phyloP scores from a whole-genome alignment of 2,113 vertebrate genomes.

The Pomatostomus ruficeps region DNA sequence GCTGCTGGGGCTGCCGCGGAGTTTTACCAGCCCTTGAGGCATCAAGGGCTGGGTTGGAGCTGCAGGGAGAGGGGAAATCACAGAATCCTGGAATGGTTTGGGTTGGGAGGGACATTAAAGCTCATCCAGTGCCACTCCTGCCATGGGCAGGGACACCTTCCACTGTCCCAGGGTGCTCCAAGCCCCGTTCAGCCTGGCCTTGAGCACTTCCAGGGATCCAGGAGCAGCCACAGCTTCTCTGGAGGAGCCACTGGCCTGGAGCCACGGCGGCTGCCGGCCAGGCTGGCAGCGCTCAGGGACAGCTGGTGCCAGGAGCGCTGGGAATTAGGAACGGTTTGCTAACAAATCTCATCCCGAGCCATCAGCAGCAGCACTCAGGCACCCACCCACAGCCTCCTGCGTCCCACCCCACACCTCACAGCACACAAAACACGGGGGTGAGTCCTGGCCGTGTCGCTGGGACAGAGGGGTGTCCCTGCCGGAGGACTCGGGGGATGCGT shows the following conservation, averaged over 20 bases:
- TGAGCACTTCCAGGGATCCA: background rate
- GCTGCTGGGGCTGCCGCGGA: no score
- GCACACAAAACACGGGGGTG: background rate
- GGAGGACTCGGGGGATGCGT: accelerated
- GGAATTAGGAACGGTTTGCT: slow-evolving; percentile 6
- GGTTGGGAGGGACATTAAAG: background rate
- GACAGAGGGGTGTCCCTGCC: background rate
- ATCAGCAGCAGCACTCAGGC: background rate
- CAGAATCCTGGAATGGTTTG: background rate
- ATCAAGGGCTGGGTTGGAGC: background rate
- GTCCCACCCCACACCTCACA: background rate
- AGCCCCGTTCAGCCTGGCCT: accelerated
- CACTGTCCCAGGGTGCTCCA: accelerated
- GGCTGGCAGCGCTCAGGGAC: background rate
- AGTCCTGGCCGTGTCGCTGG: background rate
- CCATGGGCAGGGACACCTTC: background rate
- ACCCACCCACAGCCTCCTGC: background rate
- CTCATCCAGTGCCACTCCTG: background rate
- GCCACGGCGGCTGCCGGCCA: background rate
- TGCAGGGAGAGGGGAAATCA: background rate
- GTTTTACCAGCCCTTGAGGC: no score
- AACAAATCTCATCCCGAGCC: background rate
- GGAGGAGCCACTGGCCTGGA: background rate
- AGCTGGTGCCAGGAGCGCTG: background rate
- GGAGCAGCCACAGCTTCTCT: background rate